Percentiles rank a stretch among this genome's conserved stretches.
Evolutionary conservation across 2,888 invertebrate genomes (phyloP).

Genomic region (Dendrolimus houi): DNA sequence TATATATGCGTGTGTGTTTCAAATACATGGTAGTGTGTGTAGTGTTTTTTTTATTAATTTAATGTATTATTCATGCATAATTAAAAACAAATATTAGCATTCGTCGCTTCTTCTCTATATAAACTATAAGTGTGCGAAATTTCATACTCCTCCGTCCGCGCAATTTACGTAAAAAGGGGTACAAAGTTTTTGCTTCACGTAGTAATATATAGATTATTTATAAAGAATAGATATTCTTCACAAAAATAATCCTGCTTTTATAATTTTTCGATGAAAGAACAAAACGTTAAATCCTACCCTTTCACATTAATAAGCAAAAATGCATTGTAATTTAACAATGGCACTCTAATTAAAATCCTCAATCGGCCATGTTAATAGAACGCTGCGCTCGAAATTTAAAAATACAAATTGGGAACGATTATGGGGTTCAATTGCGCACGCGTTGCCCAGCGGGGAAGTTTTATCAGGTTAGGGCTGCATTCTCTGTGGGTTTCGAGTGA

Average conservation of each 20-base stretch:
- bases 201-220: too few species aligned
- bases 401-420: slow-evolving; percentile 50
- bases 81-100: too few species aligned
- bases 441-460: slow-evolving; percentile 33
- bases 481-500: too few species aligned
- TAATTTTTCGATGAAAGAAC: not conserved
- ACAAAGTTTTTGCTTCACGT: too few species aligned
- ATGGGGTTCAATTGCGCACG: slow-evolving; percentile 48
- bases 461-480: not conserved
- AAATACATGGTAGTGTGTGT: too few species aligned
- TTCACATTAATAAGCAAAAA: not conserved
- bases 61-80: too few species aligned
- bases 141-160: too few species aligned
- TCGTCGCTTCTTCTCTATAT: too few species aligned
- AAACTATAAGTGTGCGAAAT: too few species aligned
- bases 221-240: not conserved
- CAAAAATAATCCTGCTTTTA: not conserved
- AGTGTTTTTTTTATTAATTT: too few species aligned
- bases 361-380: not conserved
- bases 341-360: not conserved
- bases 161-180: too few species aligned
- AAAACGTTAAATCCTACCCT: not conserved
- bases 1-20: too few species aligned
- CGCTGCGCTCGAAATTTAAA: slow-evolving; percentile 7
- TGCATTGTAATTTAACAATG: not conserved